Percentiles rank a stretch among this genome's conserved stretches.
These are phyloP conservation scores for Holocentrus rufus DNA, from an alignment of 2,797 vertebrate species.

Conservation along the genomic window DNA sequence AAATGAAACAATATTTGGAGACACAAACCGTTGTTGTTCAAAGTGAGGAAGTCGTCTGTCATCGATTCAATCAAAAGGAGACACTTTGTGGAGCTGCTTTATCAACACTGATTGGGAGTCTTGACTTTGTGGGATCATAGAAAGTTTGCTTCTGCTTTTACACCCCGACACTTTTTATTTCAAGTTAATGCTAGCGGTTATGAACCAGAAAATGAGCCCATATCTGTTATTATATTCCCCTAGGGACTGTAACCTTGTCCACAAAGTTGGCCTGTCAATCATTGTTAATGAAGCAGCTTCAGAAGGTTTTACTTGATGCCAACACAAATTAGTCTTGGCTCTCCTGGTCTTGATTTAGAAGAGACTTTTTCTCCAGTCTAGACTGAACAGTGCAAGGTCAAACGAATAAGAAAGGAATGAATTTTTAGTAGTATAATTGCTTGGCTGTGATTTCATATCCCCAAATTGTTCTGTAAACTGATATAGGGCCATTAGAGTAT, in stretches of 20 bases:
- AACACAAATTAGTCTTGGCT: conserved; percentile 18
- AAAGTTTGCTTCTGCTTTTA: not conserved
- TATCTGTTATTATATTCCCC: not conserved
- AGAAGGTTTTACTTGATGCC: conserved; percentile 7
- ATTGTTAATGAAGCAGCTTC: not conserved
- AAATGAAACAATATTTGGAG: not conserved
- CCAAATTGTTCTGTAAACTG: not conserved
- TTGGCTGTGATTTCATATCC: not conserved
- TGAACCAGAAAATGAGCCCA: not conserved
- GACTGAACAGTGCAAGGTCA: conserved; percentile 12
- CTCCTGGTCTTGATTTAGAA: not conserved
- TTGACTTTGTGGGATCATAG: not conserved
- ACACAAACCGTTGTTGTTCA: not conserved
- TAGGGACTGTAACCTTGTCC: not conserved
- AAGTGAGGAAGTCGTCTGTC: conserved; percentile 8
- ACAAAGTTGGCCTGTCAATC: not conserved
- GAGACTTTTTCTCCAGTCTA: not conserved
- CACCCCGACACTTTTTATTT: not conserved
- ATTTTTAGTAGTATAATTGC: conserved; percentile 3
- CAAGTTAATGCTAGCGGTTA: not conserved
- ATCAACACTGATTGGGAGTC: not conserved
- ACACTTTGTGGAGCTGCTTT: not conserved
- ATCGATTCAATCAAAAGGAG: not conserved
- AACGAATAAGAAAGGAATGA: not conserved
- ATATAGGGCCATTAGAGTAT: not conserved